Percentiles rank a stretch among this genome's conserved stretches.
Evolutionary conservation across 2,113 vertebrate species (phyloP).

Genomic region (Pangasianodon gigas): DNA sequence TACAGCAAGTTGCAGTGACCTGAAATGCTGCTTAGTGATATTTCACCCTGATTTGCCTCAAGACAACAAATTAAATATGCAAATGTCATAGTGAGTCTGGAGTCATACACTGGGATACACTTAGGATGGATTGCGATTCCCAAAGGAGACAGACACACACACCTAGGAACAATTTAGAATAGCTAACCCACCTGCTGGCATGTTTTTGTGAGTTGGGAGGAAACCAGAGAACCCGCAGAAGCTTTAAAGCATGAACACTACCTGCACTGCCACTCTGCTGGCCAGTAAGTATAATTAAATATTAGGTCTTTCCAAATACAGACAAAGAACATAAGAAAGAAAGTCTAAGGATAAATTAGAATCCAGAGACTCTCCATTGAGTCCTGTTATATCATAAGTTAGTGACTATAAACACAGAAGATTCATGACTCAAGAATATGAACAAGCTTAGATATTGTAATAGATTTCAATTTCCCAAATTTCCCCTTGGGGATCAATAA

Average conservation of each 20-base stretch:
- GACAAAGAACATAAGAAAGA: too few species aligned
- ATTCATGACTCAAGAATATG: too few species aligned
- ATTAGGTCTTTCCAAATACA: background rate
- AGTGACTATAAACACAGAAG: background rate
- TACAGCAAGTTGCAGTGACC: constrained; percentile 19
- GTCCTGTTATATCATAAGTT: background rate
- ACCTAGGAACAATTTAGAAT: background rate
- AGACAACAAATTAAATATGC: constrained; percentile 34
- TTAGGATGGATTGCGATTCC: background rate
- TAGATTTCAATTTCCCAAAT: too few species aligned
- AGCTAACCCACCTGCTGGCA: background rate
- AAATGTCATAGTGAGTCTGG: background rate
- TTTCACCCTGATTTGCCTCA: constrained; percentile 36
- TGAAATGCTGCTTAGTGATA: constrained; percentile 48
- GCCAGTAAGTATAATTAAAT: background rate
- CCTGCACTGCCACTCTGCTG: background rate
- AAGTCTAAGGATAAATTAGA: too few species aligned
- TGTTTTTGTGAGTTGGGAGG: background rate
- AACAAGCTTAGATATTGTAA: too few species aligned
- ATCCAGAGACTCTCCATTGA: background rate
- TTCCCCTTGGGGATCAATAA: too few species aligned
- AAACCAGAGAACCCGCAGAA: background rate
- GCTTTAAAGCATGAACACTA: background rate
- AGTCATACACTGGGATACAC: background rate
- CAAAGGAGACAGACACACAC: background rate